Evolutionary conservation across 2,113 vertebrate genomes (phyloP), one percentile per base, ranked within the genome.

Genomic region (Rhineura floridana): DNA sequence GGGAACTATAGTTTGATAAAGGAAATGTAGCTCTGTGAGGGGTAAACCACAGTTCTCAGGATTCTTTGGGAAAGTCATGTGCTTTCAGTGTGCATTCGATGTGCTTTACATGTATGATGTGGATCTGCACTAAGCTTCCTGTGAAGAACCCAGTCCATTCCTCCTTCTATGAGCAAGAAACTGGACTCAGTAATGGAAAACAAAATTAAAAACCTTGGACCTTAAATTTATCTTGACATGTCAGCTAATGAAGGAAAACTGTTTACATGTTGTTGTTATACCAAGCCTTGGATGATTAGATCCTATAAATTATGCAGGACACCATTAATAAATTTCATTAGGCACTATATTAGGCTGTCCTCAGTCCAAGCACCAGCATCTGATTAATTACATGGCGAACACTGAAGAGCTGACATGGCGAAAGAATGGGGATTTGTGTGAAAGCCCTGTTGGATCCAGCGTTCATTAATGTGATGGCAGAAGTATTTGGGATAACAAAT

Each of bases 271-370:
- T 93, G 76, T 88, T 87, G 87, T 88, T 91, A 81, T 89, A 94
- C 80, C 85, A 90, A 84, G 90, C 81, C 90, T 89, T 84, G 79
- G 90, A 88, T 0, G 0, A 92, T 90, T 93, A 92, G 88, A 89
- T 88, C 23, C 85, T 76, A 90, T 96, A 95, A 94, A 94, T 95
- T 95, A 95, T 93, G 85, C 88, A 95, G 93, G 90, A 87, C 73
- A 91, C 19, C 90, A 91, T 94, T 94, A 95, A 95, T 95, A 94
- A 91, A 8, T 94, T 96, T 95, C 88, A 92, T 96, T 93, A 92
- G 87, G 83, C 91, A 82, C 87, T 85, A 90, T 85, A 95, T 93
- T 93, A 92, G 55, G 87, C 81, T 84, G 73, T 92, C 83, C 89
- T 93, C 48, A 80, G 93, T 91, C 82, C 42, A 91, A 76, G 59